Evolutionary conservation across 1,140 invertebrate species (phyloP).

Genomic region (Popillia japonica): DNA sequence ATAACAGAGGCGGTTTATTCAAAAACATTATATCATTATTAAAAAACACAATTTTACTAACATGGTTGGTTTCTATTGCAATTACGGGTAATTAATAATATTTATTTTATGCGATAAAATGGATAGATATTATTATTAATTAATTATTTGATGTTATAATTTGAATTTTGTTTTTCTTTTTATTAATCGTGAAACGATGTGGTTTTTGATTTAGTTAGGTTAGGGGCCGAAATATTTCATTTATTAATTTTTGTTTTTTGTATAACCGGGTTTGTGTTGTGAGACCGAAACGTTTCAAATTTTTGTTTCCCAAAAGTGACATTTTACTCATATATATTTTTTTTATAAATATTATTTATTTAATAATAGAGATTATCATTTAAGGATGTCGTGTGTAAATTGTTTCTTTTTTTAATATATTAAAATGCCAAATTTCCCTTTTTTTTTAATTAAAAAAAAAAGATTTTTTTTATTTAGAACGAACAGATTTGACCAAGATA

Average conservation of each 20-base stretch:
- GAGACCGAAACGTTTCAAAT: not conserved
- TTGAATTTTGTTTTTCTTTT: too few species aligned
- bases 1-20: slow-evolving; percentile 10
- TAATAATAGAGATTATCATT: not conserved
- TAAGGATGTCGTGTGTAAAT: not conserved
- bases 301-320: slow-evolving; percentile 29
- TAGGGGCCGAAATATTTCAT: slow-evolving; percentile 7
- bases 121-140: not conserved
- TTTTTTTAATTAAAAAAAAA: not conserved
- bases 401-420: slow-evolving; percentile 1
- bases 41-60: slow-evolving; percentile 2
- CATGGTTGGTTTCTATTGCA: not conserved
- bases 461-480: not conserved
- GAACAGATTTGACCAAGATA: not conserved
- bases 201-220: not conserved
- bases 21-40: not conserved
- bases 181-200: not conserved
- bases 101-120: not conserved
- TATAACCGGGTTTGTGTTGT: not conserved
- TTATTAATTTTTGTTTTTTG: not conserved
- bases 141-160: too few species aligned
- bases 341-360: not conserved
- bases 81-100: not conserved
- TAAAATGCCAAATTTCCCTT: slow-evolving; percentile 24
- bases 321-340: not conserved